phyloP scores from a whole-genome alignment of 2,888 invertebrate genomes.

The Drosophila paranaensis region DNA sequence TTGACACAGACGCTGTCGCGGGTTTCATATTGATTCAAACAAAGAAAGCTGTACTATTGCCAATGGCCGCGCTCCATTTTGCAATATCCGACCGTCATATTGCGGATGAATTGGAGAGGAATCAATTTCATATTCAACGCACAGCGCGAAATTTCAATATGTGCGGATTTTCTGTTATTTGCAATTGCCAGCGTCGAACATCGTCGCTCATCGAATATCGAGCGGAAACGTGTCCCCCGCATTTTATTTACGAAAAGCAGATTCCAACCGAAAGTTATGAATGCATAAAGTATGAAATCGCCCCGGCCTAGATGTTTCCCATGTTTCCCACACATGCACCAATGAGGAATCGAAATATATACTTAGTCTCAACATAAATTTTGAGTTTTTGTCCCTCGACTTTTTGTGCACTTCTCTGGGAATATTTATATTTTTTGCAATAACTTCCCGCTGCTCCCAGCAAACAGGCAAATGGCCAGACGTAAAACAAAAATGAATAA shows the following conservation, averaged over 20 bases:
- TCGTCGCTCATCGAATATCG: constrained; percentile 12
- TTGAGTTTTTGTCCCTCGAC: constrained; percentile 49
- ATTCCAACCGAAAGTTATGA: constrained; percentile 60
- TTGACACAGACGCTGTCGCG: background rate
- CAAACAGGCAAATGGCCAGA: constrained; percentile 49
- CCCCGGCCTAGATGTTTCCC: constrained; percentile 41
- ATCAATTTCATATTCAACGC: constrained; percentile 67
- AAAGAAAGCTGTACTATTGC: constrained; percentile 47
- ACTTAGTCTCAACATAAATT: constrained; percentile 55
- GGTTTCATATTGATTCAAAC: constrained; percentile 25
- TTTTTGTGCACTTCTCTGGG: constrained; percentile 17
- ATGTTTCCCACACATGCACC: constrained; percentile 11
- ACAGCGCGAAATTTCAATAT: constrained; percentile 68
- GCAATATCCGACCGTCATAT: constrained; percentile 45
- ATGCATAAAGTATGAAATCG: constrained; percentile 19
- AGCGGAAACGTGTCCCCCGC: constrained; percentile 57
- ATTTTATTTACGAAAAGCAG: constrained; percentile 70
- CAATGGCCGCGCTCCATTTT: constrained; percentile 35
- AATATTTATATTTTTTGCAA: constrained; percentile 39
- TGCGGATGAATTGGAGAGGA: constrained; percentile 5
- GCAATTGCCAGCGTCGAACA: constrained; percentile 63
- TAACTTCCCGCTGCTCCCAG: constrained; percentile 33
- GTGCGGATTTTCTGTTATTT: constrained; percentile 47
- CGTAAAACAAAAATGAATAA: constrained; percentile 57
- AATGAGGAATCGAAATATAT: constrained; percentile 18